Base-by-base conservation (phyloP, 2,888 invertebrate species). In the Drosophila monieri region DNA sequence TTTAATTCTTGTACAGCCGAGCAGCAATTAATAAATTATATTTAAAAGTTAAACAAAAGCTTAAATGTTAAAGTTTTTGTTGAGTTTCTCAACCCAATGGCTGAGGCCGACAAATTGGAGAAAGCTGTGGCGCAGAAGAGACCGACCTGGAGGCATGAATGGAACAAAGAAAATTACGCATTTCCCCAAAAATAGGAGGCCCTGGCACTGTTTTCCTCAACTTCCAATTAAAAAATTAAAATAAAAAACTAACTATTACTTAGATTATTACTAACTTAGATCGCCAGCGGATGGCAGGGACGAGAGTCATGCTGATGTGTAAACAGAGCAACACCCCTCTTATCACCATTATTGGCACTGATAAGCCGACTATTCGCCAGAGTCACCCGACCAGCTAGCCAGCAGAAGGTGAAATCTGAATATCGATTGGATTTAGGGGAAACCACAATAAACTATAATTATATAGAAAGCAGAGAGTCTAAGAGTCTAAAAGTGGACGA, bases 271-370 rank as follows among this genome's bases (percentile, higher is more conserved):
- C n/a, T n/a, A n/a, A 12, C 12, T 0, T 14, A n/a, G 35, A 58
- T 35, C 12, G 27, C 5, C 21, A 15, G 25, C 15, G 43, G 49
- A 51, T 51, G 35, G 3, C 25, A 9, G 15, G 15, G 27, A 21
- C 54, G 54, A 54, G 12, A 64, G 64, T 64, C 56, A 65, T 65
- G 69, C 46, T 65, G 69, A 64, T 55, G 37, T 39, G 23, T 68
- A 39, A 64, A 64, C 68, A 64, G 39, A 56, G 32, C 32, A 3
- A n/a, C 32, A 10, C 12, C 44, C 12, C 44, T 8, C 55, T 54
- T 64, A 64, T 64, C 64, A 35, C 12, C 27, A 27, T 35, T 35
- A 35, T n/a, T 9, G 9, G 9, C 46, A 6, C 56, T 56, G 64
- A 65, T 65, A 65, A 65, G 64, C 30, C 12, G 0, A 12, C 30